Conservation (phyloP, 2,888 invertebrate species). For the Cosmia trapezina region DNA sequence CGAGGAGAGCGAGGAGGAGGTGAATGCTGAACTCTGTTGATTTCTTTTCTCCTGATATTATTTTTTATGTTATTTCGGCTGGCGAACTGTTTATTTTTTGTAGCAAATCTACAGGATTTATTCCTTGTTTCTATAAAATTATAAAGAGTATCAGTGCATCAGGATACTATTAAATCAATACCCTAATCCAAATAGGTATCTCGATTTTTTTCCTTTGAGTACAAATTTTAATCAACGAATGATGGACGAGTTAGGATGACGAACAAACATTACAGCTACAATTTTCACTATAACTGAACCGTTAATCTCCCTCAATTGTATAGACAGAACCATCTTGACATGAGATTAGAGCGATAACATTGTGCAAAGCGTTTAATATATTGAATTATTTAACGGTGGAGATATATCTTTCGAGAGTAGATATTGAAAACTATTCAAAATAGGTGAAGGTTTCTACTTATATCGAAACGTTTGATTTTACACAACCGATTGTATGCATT, state of each 20-base stretch:
- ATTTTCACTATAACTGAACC: background rate
- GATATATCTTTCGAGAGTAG: constrained; percentile 27
- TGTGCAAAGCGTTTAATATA: constrained; percentile 20
- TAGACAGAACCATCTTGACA: constrained; percentile 19
- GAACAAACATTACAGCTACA: background rate
- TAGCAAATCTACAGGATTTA: too few species aligned
- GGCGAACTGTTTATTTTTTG: too few species aligned
- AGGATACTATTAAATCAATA: too few species aligned
- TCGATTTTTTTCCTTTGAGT: background rate
- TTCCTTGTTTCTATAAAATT: too few species aligned
- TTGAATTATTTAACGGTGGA: constrained; percentile 13
- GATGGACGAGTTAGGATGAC: background rate
- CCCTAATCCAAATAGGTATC: too few species aligned
- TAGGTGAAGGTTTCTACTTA: constrained; percentile 57
- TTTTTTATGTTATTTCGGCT: too few species aligned
- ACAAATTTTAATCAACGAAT: too few species aligned
- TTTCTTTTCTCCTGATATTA: too few species aligned
- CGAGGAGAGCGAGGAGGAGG: background rate
- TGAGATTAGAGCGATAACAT: constrained; percentile 45
- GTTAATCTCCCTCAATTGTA: background rate
- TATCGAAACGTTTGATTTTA: constrained; percentile 24
- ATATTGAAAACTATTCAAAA: constrained; percentile 47
- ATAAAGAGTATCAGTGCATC: too few species aligned
- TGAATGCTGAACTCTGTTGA: too few species aligned
- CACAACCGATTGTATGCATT: background rate